A percentile compares a stretch with the other conserved stretches of the same genome.
phyloP scores from a whole-genome alignment of 2,797 vertebrate genomes.

The Anisognathus igniventris region DNA sequence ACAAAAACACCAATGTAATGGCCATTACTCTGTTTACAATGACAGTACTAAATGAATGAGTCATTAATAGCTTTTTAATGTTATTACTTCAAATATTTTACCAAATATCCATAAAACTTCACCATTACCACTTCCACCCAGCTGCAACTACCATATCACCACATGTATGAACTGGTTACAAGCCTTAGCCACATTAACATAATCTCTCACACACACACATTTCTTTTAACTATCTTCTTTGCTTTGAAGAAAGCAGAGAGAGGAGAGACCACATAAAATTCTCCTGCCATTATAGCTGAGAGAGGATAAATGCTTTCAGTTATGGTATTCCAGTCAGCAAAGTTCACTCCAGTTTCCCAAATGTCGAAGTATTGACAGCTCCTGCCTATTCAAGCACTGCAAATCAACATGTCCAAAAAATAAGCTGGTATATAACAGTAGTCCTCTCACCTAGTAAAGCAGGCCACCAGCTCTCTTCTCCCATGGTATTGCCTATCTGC shows the following conservation, averaged over 20 bases:
- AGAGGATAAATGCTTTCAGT: conserved; percentile 3
- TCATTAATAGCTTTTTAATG: neutral
- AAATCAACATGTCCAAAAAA: conserved; percentile 1
- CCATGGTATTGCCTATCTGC: neutral
- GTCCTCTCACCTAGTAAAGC: neutral
- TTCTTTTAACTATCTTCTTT: conserved; percentile 17
- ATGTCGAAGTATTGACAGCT: neutral
- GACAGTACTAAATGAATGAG: neutral
- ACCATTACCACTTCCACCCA: neutral
- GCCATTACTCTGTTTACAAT: neutral
- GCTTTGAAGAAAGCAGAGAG: conserved; percentile 23
- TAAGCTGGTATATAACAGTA: neutral
- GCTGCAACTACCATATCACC: neutral
- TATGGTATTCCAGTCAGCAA: neutral
- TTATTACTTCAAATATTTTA: neutral
- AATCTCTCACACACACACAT: neutral
- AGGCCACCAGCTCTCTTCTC: neutral
- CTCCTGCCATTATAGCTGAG: neutral
- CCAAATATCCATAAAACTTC: neutral
- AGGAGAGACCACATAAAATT: neutral
- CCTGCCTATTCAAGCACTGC: neutral
- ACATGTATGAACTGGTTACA: neutral
- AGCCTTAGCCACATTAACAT: neutral
- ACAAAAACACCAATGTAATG: neutral
- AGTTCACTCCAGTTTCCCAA: neutral